Base-by-base conservation (phyloP, 1,140 invertebrate genomes). In the Heterodera carotae region DNA sequence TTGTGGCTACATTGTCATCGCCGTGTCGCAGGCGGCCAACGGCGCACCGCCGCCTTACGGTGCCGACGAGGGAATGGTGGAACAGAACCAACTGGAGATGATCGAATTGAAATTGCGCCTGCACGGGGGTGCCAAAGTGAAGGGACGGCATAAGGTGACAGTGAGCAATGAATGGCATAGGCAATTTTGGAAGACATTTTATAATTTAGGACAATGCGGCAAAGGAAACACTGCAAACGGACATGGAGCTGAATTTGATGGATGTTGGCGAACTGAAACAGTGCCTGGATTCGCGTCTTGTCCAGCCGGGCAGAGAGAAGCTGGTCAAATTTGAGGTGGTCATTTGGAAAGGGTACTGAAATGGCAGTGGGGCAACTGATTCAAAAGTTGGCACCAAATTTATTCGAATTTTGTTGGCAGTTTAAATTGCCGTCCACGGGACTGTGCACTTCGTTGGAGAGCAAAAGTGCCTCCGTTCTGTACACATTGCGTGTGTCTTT, bases 401-500 rank as follows among this genome's bases (percentile, higher is more conserved):
- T 22, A 1, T 56, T 22, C 22, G 48, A 3, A 5, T 56, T 22
- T 62, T n/a, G 2, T 27, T 27, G 29, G 36, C 25, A 76, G 76
- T 60, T 69, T 25, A 29, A 48, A 71, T 48, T 77, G 4, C 66
- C 53, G 6, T 15, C 48, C 69, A 10, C 29, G 56, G 76, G 69
- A 6, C 53, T 77, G 27, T 62, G 48, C 31, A 77, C 76, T 18
- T 69, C 64, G 33, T 25, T 77, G n/a, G 76, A 77, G 48, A 74
- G 68, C 48, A 77, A 77, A 77, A 77, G 76, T 75, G 76, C 67
- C 10, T 73, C 68, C 0, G 68, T 77, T 60, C 22, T 77, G 2
- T 77, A 77, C 53, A 74, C 68, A n/a, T 27, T 72, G 60, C 76
- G 67, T 2, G 34, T 60, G 31, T n/a, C 62, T 25, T 64, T 68